phyloP scores from a whole-genome alignment of 2,797 vertebrate species.

The Sciurus carolinensis region DNA sequence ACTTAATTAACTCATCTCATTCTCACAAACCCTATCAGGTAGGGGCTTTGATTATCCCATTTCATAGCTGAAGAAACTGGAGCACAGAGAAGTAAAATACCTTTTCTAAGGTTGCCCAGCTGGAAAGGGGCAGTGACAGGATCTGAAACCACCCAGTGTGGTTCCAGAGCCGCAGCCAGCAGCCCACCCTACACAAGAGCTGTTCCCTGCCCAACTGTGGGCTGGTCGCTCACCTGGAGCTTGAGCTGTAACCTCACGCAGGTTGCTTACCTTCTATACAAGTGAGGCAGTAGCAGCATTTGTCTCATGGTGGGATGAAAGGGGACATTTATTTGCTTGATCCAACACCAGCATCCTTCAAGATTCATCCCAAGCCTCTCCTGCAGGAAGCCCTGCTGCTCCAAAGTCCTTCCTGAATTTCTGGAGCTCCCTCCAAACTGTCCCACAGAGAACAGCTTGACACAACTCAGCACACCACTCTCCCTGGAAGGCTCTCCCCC shows the following conservation, averaged over 20 bases:
- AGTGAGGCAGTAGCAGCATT: not conserved
- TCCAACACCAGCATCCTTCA: not conserved
- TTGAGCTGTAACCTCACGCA: not conserved
- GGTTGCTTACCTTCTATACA: not conserved
- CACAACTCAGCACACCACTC: not conserved
- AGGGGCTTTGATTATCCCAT: not conserved
- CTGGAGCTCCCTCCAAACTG: not conserved
- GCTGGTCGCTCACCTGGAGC: not conserved
- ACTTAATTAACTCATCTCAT: not conserved
- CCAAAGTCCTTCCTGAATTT: not conserved
- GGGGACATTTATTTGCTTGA: too few relatives aligned
- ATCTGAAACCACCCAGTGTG: not conserved
- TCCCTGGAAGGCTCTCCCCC: not conserved
- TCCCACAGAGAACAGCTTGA: not conserved
- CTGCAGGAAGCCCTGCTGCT: slow-evolving; percentile 2
- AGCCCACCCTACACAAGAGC: not conserved
- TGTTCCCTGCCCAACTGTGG: not conserved
- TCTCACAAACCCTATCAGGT: not conserved
- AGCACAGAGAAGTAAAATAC: not conserved
- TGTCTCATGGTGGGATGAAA: not conserved
- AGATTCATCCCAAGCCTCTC: not conserved
- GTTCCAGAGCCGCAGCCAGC: not conserved
- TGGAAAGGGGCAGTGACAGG: not conserved
- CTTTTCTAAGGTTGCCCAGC: slow-evolving; percentile 13
- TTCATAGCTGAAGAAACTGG: slow-evolving; percentile 41